These are phyloP conservation scores for Leucozona laternaria DNA, from an alignment of 2,888 invertebrate genomes.

Conservation along the genomic window DNA sequence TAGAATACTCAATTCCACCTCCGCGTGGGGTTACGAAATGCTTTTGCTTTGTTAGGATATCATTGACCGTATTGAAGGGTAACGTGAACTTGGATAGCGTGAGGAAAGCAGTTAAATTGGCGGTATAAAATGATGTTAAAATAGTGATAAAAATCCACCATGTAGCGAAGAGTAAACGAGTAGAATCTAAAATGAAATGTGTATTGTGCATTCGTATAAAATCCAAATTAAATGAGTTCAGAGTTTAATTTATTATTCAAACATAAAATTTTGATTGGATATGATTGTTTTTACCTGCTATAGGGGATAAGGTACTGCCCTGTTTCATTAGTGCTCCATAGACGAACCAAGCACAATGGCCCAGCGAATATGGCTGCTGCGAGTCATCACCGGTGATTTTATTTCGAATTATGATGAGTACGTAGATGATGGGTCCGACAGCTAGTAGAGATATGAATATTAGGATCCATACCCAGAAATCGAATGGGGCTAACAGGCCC, in stretches of 20 bases:
- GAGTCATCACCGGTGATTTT: slow-evolving; percentile 86
- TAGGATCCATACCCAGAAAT: slow-evolving; percentile 88
- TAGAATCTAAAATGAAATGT: slow-evolving; percentile 87
- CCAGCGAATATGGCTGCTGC: slow-evolving; percentile 86
- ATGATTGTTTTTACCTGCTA: slow-evolving; percentile 87
- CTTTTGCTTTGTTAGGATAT: slow-evolving; percentile 87
- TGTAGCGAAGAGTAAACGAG: slow-evolving; percentile 92
- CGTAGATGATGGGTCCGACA: slow-evolving; percentile 91
- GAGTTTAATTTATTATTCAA: slow-evolving; percentile 33
- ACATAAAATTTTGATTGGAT: slow-evolving; percentile 17
- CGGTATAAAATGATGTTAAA: slow-evolving; percentile 94
- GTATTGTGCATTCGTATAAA: not conserved
- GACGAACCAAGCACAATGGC: slow-evolving; percentile 92
- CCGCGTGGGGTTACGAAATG: slow-evolving; percentile 90
- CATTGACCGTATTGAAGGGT: slow-evolving; percentile 89
- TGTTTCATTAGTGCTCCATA: slow-evolving; percentile 95
- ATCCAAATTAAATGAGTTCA: slow-evolving; percentile 25
- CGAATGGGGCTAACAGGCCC: slow-evolving; percentile 92
- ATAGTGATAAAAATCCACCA: slow-evolving; percentile 97
- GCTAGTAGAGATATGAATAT: slow-evolving; percentile 89
- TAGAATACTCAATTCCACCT: slow-evolving; percentile 88
- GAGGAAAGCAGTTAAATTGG: slow-evolving; percentile 94
- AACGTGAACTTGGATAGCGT: slow-evolving; percentile 93
- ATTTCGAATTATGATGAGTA: slow-evolving; percentile 87
- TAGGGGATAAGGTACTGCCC: slow-evolving; percentile 91